Conservation (phyloP, 1,140 invertebrate genomes). For the Eulimnadia texana region DNA sequence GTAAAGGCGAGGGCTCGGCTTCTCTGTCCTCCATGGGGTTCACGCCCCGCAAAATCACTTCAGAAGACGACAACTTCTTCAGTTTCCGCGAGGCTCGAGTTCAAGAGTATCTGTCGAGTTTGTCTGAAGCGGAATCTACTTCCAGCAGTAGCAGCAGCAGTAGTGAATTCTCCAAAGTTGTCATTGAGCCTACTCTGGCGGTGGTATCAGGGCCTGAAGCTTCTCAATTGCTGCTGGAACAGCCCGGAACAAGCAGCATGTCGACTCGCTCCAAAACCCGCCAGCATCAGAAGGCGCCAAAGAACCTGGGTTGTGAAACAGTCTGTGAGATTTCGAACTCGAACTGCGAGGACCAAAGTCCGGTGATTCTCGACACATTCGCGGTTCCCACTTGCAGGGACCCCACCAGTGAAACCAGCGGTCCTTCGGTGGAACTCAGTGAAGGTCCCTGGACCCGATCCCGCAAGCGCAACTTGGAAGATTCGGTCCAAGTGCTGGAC, state of each 20-base stretch:
- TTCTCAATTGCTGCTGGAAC: not conserved
- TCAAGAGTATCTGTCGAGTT: conserved; percentile 36
- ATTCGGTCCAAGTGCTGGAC: not conserved
- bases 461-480: not conserved
- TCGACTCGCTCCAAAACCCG: not conserved
- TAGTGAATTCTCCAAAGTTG: no score
- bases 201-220: not conserved
- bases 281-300: not conserved
- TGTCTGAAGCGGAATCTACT: conserved; percentile 25
- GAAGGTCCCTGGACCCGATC: not conserved
- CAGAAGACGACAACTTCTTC: conserved; percentile 31
- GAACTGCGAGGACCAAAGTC: not conserved
- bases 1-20: conserved; percentile 21
- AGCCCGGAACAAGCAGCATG: not conserved
- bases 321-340: not conserved
- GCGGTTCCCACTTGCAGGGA: no score
- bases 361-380: no score
- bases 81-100: conserved; percentile 38
- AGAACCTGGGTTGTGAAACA: not conserved
- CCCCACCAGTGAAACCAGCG: no score
- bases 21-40: conserved; percentile 19
- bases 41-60: conserved; percentile 11
- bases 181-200: no score
- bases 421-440: not conserved
- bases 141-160: not conserved